A percentile compares a stretch with the other conserved stretches of the same genome.
phyloP scores from a whole-genome alignment of 2,888 invertebrate genomes.

The Lepidonotus clava region DNA sequence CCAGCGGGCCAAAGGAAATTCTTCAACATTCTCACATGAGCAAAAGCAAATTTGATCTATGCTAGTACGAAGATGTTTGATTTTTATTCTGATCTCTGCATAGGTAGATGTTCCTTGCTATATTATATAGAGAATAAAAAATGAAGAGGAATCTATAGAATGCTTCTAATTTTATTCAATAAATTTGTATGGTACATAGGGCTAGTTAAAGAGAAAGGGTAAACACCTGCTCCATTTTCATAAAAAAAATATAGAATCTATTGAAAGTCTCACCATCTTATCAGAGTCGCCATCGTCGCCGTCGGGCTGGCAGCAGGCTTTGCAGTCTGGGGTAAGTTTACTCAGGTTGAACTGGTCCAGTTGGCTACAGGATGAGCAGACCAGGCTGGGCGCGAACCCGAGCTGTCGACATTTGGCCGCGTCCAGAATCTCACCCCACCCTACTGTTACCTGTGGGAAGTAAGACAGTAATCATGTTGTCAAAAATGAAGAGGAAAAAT shows the following conservation, averaged over 20 bases:
- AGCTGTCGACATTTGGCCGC: conserved; percentile 85
- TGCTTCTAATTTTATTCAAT: no score
- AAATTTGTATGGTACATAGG: no score
- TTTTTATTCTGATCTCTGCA: not conserved
- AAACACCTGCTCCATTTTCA: no score
- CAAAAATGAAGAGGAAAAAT: not conserved
- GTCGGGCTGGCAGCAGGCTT: conserved; percentile 81
- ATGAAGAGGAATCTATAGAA: no score
- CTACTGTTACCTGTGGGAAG: conserved; percentile 50
- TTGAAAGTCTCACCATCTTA: conserved; percentile 2
- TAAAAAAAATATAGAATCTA: no score
- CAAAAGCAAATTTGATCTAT: not conserved
- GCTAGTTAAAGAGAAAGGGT: no score
- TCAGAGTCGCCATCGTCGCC: conserved; percentile 83
- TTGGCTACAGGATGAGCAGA: conserved; percentile 94
- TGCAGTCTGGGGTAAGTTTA: conserved; percentile 82
- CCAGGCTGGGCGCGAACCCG: conserved; percentile 91
- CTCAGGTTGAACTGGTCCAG: conserved; percentile 88
- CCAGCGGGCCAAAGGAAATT: no score
- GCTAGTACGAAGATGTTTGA: not conserved
- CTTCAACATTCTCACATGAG: not conserved
- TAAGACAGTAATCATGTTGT: not conserved
- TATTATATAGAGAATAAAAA: not conserved
- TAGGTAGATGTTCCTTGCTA: not conserved
- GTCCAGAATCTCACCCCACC: conserved; percentile 58